Evolutionary conservation across 2,797 vertebrate genomes (phyloP).

Genomic region (Bovichtus diacanthus): DNA sequence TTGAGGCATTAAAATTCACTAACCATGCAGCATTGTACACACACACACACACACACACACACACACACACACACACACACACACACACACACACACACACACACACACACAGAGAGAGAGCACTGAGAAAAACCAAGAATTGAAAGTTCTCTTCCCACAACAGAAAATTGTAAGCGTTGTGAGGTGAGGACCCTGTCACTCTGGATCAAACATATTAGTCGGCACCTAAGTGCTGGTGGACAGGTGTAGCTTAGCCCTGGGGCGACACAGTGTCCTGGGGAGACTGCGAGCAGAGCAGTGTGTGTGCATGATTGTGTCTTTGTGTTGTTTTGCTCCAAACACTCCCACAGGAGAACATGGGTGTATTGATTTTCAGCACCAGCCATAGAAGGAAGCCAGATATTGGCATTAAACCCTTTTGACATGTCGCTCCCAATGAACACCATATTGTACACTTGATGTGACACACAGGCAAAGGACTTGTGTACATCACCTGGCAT

Average conservation of each 20-base stretch:
- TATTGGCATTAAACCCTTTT: constrained; percentile 83
- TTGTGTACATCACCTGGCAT: constrained; percentile 41
- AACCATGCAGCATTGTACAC: constrained; percentile 18
- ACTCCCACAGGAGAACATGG: constrained; percentile 62
- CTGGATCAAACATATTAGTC: constrained; percentile 73
- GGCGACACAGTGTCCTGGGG: constrained; percentile 56
- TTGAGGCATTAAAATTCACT: constrained; percentile 21
- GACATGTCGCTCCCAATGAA: constrained; percentile 76
- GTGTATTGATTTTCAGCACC: constrained; percentile 77
- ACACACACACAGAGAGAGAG: not conserved
- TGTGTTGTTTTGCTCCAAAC: constrained; percentile 50
- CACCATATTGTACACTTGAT: constrained; percentile 59
- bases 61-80: not conserved
- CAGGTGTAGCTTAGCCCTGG: constrained; percentile 68
- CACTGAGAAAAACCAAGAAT: constrained; percentile 35
- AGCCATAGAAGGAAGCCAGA: constrained; percentile 68
- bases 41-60: not conserved
- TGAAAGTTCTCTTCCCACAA: constrained; percentile 46
- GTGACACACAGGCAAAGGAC: constrained; percentile 59
- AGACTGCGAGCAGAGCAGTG: constrained; percentile 53
- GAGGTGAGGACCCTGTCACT: constrained; percentile 74
- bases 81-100: not conserved
- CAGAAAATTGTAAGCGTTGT: constrained; percentile 56
- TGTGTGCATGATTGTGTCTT: constrained; percentile 37
- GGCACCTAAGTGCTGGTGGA: constrained; percentile 65